These are phyloP conservation scores for Onychomys torridus DNA, from an alignment of 2,797 vertebrate species.

Conservation along the genomic window DNA sequence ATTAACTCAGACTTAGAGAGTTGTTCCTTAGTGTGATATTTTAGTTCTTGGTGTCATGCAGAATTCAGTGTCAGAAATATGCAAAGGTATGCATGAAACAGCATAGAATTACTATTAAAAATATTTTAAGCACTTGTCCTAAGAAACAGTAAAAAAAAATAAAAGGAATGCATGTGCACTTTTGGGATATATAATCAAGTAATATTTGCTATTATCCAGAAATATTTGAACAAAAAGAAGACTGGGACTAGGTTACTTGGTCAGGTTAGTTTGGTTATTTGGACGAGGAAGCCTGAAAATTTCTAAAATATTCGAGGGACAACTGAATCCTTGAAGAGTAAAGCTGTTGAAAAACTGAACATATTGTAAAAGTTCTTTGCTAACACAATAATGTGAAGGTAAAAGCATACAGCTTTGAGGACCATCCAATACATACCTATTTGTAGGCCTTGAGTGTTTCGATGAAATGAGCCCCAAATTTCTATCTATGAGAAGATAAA, in stretches of 20 bases:
- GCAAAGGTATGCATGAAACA: background rate
- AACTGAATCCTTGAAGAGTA: background rate
- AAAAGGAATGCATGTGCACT: background rate
- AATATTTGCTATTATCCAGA: background rate
- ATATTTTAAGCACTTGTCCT: background rate
- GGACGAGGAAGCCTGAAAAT: background rate
- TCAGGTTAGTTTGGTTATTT: background rate
- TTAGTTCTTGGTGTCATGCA: background rate
- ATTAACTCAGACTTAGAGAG: background rate
- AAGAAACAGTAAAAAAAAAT: background rate
- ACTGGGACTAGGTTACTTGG: background rate
- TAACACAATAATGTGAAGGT: background rate
- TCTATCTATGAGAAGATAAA: slow-evolving; percentile 7
- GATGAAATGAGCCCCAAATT: slow-evolving; percentile 3
- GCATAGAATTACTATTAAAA: background rate
- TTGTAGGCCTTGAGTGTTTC: background rate
- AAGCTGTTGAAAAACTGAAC: background rate
- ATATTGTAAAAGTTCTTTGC: background rate
- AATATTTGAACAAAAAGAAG: slow-evolving; percentile 17
- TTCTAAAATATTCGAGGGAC: background rate
- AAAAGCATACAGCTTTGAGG: background rate
- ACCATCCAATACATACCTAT: background rate
- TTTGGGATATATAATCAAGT: background rate
- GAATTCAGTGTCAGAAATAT: background rate
- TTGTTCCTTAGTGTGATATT: background rate